Base-by-base conservation (phyloP, 2,888 invertebrate species). In the Polydrusus pterygomalis region DNA sequence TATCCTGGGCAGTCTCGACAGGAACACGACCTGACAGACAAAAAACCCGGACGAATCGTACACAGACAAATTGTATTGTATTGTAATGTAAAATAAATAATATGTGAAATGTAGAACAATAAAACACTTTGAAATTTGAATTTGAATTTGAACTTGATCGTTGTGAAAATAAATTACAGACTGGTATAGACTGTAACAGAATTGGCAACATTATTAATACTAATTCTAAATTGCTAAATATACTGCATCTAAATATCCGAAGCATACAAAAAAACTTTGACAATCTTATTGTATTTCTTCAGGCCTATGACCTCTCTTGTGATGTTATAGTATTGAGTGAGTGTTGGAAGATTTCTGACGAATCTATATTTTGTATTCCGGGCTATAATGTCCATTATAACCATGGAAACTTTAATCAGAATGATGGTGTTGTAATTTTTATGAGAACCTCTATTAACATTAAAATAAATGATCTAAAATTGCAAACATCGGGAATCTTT, bases 141-240 rank as follows among this genome's bases (percentile, higher is more conserved):
- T n/a, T n/a, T n/a, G n/a, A n/a, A n/a, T n/a, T n/a, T n/a, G n/a
- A n/a, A n/a, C n/a, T n/a, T n/a, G n/a, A n/a, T 40, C 40, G 9
- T 9, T 40, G 40, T 40, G 40, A 40, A 40, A 40, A 9, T 11
- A 40, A 40, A 40, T 11, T 40, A 11, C 34, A 43, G 20, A 18
- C 15, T 68, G 17, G 68, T n/a, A 68, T n/a, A 34, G 54, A 49
- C 34, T 68, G 68, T 49, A 68, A 68, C 13, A 38, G 15, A 54
- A 30, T 68, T 20, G 49, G n/a, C 10, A 68, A 51, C 13, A 25
- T 51, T 43, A 68, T 51, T 49, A 51, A 49, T 51, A 51, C 49
- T 34, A 15, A 30, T 6, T n/a, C 40, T 60, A 60, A 60, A 60
- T 13, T 60, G 38, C 9, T 60, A 38, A 60, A 60, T 38, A n/a